Percentiles rank a stretch among this genome's conserved stretches.
phyloP scores from a whole-genome alignment of 2,888 invertebrate genomes.

The Acholoe squamosa region DNA sequence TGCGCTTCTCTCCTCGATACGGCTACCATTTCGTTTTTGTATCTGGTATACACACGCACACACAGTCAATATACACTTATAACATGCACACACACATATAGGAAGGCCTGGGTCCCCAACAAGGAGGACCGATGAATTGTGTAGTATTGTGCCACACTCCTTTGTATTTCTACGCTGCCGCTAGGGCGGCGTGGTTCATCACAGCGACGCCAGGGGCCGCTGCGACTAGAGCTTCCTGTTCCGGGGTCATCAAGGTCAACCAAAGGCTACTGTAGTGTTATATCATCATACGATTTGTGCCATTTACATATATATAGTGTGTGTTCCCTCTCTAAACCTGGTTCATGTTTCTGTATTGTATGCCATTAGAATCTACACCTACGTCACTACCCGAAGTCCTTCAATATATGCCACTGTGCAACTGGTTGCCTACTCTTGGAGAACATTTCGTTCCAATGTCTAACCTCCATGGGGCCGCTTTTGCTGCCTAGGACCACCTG shows the following conservation, averaged over 20 bases:
- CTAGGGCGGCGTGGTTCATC: conserved; percentile 30
- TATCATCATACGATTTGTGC: conserved; percentile 51
- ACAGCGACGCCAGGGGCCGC: conserved; percentile 34
- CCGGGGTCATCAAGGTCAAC: conserved; percentile 20
- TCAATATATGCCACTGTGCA: conserved; percentile 98
- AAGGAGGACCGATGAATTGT: neutral
- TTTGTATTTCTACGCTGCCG: conserved; percentile 44
- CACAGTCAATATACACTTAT: neutral
- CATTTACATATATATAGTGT: conserved; percentile 54
- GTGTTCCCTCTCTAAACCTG: conserved; percentile 23
- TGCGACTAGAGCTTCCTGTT: neutral
- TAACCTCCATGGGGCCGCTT: conserved; percentile 97
- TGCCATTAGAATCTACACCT: conserved; percentile 12
- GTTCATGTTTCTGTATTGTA: neutral
- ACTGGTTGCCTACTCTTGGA: conserved; percentile 97
- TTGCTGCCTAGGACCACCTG: conserved; percentile 84
- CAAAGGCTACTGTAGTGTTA: conserved; percentile 58
- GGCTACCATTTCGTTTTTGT: neutral
- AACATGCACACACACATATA: conserved; percentile 4
- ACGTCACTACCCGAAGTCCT: conserved; percentile 83
- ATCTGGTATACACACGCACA: conserved; percentile 21
- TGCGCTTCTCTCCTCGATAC: conserved; percentile 36
- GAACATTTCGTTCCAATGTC: conserved; percentile 99
- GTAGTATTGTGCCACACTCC: conserved; percentile 33
- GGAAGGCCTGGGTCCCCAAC: conserved; percentile 36